Base-by-base conservation (phyloP, 2,113 vertebrate species). In the Haplochromis burtoni region DNA sequence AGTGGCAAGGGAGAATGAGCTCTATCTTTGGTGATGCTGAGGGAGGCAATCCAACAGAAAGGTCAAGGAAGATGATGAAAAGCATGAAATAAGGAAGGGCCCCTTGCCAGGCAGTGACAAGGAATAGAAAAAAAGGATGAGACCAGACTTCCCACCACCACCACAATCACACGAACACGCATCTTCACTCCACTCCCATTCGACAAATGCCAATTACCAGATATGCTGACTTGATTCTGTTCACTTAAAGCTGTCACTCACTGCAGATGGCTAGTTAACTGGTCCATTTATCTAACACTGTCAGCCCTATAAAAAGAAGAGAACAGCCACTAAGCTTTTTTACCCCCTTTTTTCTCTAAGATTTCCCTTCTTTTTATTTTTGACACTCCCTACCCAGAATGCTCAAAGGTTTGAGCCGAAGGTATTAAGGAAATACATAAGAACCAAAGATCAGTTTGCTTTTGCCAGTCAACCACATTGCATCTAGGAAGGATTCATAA, bases 141-240 rank as follows among this genome's bases (percentile, higher is more conserved):
- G 83, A 73, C 42, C 3, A 24, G 35, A 42, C 45, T 87, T 35
- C 12, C 38, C 33, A 10, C 3, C 35, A 9, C 8, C n/a, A 63
- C 42, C 66, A 42, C 84, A 8, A 53, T 55, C 82, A 57, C 76
- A 71, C 45, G n/a, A 45, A 45, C 80, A 82, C 47, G 51, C 78
- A 59, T 13, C 40, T 68, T 45, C 31, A 42, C 13, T 26, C 8
- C 63, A 40, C 33, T 73, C 19, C 16, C 31, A 54, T 88, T 89
- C n/a, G 29, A 85, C 85, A 89, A 85, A 85, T 85, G 87, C 71
- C 93, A 92, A 92, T 95, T 94, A 93, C 83, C 59, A 93, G 91
- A 93, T 89, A 76, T 93, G 92, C 89, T 94, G 92, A 91, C 84
- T 85, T 47, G 73, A 78, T 91, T 73, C 21, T 57, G 84, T 81